A percentile compares a stretch with the other conserved stretches of the same genome.
phyloP scores from a whole-genome alignment of 1,140 invertebrate species.

The Caenorhabditis tropicalis region DNA sequence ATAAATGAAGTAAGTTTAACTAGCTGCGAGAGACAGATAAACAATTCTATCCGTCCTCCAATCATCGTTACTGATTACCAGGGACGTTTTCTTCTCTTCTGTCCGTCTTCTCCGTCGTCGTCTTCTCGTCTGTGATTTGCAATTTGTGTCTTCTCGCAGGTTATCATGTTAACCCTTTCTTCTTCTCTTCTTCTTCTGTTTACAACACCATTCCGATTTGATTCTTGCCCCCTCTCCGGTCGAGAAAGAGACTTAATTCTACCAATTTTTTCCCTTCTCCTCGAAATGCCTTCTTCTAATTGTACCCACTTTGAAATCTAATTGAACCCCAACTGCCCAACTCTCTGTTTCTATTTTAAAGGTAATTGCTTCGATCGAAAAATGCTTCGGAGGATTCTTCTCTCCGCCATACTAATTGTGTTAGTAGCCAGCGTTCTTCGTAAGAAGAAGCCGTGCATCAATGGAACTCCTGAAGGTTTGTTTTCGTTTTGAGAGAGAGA shows the following conservation, averaged over 20 bases:
- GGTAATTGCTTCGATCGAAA: neutral
- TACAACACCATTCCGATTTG: slow-evolving; percentile 16
- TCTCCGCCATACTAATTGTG: neutral
- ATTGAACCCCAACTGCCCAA: neutral
- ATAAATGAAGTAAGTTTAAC: neutral
- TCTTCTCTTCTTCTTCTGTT: neutral
- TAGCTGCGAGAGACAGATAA: neutral
- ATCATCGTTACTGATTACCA: slow-evolving; percentile 39
- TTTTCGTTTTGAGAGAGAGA: neutral
- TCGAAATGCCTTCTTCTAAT: neutral
- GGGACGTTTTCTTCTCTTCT: neutral
- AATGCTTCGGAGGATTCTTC: slow-evolving; percentile 32
- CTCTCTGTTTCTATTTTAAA: neutral
- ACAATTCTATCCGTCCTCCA: slow-evolving; percentile 27
- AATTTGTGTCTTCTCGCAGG: slow-evolving; percentile 34
- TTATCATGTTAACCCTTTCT: slow-evolving; percentile 40
- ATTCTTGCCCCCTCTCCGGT: neutral
- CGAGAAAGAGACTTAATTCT: neutral
- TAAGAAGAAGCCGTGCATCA: slow-evolving; percentile 45
- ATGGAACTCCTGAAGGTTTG: slow-evolving; percentile 48
- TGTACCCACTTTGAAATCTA: neutral
- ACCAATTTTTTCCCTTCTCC: neutral
- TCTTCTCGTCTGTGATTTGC: neutral
- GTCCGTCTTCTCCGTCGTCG: neutral
- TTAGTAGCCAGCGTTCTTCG: slow-evolving; percentile 36